A percentile compares a stretch with the other conserved stretches of the same genome.
Evolutionary conservation across 2,113 vertebrate species (phyloP).

Genomic region (Lagopus muta): DNA sequence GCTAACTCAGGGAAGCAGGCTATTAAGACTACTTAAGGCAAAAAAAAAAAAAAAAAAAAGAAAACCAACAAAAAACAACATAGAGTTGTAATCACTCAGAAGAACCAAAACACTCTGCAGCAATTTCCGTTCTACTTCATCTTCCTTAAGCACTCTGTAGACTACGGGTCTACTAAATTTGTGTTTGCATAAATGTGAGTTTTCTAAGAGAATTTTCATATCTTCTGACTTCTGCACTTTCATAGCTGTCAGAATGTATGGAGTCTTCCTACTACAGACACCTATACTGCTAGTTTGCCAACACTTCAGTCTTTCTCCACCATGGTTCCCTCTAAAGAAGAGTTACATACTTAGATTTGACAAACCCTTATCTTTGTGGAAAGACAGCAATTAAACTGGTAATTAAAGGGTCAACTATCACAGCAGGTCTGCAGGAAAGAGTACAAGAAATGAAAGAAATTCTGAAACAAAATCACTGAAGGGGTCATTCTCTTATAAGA

Average conservation of each 20-base stretch:
- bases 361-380: neutral
- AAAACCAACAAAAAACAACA: neutral
- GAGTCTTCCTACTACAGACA: neutral
- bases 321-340: neutral
- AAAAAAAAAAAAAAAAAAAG: no score
- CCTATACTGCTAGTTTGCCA: neutral
- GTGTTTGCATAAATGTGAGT: neutral
- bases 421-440: neutral
- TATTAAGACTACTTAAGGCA: neutral
- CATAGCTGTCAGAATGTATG: neutral
- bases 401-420: neutral
- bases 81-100: neutral
- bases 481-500: neutral
- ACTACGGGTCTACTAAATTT: neutral
- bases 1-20: neutral
- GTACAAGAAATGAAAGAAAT: neutral
- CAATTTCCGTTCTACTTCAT: neutral
- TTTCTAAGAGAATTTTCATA: neutral
- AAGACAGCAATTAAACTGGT: neutral
- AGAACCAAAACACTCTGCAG: neutral
- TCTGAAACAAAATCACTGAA: neutral
- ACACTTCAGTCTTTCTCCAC: neutral
- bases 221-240: neutral
- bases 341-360: neutral
- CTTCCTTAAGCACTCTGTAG: neutral